Percentiles rank a stretch among this genome's conserved stretches.
phyloP scores from a whole-genome alignment of 1,140 invertebrate species.

The Polypedilum pembai region DNA sequence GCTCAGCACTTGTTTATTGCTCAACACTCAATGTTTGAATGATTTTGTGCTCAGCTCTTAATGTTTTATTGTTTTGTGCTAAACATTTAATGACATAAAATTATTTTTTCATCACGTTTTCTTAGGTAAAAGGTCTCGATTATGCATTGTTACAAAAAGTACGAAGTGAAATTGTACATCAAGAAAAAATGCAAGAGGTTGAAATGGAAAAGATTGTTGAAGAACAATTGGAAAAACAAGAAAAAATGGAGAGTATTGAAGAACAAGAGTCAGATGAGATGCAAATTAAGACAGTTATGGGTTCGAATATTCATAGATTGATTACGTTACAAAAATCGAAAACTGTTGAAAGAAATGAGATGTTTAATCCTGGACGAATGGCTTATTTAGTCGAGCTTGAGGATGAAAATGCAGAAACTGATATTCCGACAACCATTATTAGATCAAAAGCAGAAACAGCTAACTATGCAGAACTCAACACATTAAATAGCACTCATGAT shows the following conservation, averaged over 20 bases:
- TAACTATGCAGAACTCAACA: constrained; percentile 51
- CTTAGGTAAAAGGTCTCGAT: constrained; percentile 80
- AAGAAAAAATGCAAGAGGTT: constrained; percentile 76
- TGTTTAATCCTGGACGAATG: constrained; percentile 95
- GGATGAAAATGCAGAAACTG: constrained; percentile 80
- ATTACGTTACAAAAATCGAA: constrained; percentile 56
- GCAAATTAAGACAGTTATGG: constrained; percentile 72
- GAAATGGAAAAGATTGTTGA: constrained; percentile 63
- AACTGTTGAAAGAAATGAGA: constrained; percentile 75
- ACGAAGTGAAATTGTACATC: constrained; percentile 68
- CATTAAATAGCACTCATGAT: constrained; percentile 85
- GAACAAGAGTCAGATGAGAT: constrained; percentile 56
- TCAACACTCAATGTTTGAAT: too few relatives aligned
- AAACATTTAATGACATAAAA: too few relatives aligned
- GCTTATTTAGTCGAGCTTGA: constrained; percentile 93
- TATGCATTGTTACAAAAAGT: constrained; percentile 98
- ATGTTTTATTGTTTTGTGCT: too few relatives aligned
- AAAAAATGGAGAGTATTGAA: constrained; percentile 48
- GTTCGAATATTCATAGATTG: constrained; percentile 64
- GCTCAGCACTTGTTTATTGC: too few relatives aligned
- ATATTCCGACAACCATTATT: constrained; percentile 93
- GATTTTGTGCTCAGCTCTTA: too few relatives aligned
- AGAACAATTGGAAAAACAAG: constrained; percentile 51
- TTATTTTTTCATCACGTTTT: too few relatives aligned
- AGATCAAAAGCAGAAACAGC: constrained; percentile 93